These are phyloP conservation scores for Phacellophora camtschatica DNA, from an alignment of 30 jellyfish, hydroid and myxozoan genomes.

Conservation along the genomic window DNA sequence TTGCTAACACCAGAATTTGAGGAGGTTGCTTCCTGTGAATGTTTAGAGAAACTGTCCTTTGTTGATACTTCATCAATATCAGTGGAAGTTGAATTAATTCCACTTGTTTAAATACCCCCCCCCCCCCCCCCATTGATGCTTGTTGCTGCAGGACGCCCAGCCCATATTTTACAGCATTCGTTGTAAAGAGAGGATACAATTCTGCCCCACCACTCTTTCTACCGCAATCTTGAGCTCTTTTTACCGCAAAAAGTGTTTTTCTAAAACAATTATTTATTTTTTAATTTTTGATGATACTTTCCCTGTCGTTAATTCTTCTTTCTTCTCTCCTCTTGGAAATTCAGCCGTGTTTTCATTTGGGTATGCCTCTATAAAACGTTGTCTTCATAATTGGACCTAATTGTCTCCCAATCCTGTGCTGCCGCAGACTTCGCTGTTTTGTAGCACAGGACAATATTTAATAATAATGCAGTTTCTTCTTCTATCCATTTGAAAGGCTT, in stretches of 20 bases:
- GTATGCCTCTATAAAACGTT: background rate
- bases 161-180: slow-evolving; percentile 43
- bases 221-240: no score
- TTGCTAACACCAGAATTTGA: slow-evolving; percentile 5
- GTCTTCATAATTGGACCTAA: background rate
- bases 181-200: slow-evolving; percentile 4
- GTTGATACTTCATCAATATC: slow-evolving; percentile 2
- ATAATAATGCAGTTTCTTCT: slow-evolving; percentile 25
- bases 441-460: background rate
- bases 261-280: background rate
- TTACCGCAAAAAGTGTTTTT: no score
- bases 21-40: background rate
- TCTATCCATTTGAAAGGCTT: slow-evolving; percentile 7
- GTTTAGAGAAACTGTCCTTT: slow-evolving; percentile 4
- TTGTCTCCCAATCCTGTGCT: slow-evolving; percentile 27
- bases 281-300: slow-evolving; percentile 5
- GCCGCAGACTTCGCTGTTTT: slow-evolving; percentile 2
- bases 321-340: background rate
- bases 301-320: background rate
- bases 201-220: slow-evolving; percentile 37
- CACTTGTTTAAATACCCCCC: slow-evolving; percentile 6
- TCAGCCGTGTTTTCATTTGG: background rate
- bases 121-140: slow-evolving; percentile 39
- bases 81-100: slow-evolving; percentile 1
- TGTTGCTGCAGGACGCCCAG: slow-evolving; percentile 31